Percentiles rank a stretch among this genome's conserved stretches.
phyloP scores from a whole-genome alignment of 2,888 invertebrate genomes.

The Microctonus aethiopoides region DNA sequence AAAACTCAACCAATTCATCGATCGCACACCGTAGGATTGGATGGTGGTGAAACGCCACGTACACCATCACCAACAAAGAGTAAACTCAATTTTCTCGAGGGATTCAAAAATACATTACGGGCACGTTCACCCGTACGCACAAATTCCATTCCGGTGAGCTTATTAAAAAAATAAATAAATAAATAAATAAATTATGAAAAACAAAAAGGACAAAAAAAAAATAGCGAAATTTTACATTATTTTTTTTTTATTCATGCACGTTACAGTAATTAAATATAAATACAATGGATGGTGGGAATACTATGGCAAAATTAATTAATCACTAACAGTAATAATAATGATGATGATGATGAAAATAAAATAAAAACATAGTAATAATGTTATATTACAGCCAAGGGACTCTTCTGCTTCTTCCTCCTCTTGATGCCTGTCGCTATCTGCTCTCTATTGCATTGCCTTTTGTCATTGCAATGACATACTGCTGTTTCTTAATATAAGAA shows the following conservation, averaged over 20 bases:
- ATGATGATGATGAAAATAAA: conserved; percentile 22
- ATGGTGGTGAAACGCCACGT: conserved; percentile 51
- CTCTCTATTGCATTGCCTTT: conserved; percentile 63
- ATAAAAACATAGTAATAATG: conserved; percentile 45
- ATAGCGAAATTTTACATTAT: not conserved
- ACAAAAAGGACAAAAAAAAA: not conserved
- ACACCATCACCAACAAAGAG: conserved; percentile 68
- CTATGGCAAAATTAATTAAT: not conserved
- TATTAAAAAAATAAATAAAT: not conserved
- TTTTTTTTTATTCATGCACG: conserved; percentile 3
- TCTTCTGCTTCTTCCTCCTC: conserved; percentile 62
- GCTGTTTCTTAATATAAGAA: conserved; percentile 53
- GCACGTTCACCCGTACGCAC: conserved; percentile 64
- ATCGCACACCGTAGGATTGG: conserved; percentile 52
- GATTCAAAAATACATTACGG: conserved; percentile 73
- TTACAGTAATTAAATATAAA: not conserved
- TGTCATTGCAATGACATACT: conserved; percentile 60
- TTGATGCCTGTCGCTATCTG: conserved; percentile 64
- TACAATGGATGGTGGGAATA: not conserved
- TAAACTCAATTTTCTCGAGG: conserved; percentile 71
- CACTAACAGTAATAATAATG: conserved; percentile 9
- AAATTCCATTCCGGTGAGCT: conserved; percentile 63
- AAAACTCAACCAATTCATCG: conserved; percentile 53
- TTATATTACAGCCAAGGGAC: conserved; percentile 61
- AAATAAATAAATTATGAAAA: not conserved